Evolutionary conservation across 2,113 vertebrate genomes (phyloP), one percentile per base, ranked within the genome.

Genomic region (Tichodroma muraria): DNA sequence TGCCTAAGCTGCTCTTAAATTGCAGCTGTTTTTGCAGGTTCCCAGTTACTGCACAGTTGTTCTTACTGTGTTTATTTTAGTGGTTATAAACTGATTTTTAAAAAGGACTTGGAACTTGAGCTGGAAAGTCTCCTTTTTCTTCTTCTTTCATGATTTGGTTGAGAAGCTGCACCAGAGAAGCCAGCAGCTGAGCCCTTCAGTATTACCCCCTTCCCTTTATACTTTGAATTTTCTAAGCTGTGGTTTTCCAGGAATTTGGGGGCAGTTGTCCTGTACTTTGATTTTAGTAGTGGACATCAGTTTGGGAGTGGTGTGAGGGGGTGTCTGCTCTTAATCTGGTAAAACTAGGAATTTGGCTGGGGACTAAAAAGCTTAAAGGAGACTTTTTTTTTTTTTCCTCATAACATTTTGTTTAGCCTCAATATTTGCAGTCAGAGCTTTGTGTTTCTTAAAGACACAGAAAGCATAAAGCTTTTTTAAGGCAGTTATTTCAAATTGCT

Each of bases 11-110:
- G 83, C 73, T 87, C 80, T 89, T 76, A 49, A 86, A 49, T 65
- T 92, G 78, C 93, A 94, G 91, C 89, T 95, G 94, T 30, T 96
- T 92, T 49, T 96, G 95, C 89, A 97, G 95, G 96, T 94, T 95
- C 94, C 84, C 70, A 64, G 47, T 92, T 92, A 89, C 78, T 89
- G 94, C 89, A 91, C 70, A 80, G 89, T 97, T 94, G 93, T 94
- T 95, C 91, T 94, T 89, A 85, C 78, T 80, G 70, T 92, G 91
- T 94, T 95, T 94, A 87, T 94, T 96, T 94, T 95, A 94, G 89
- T 94, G 89, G 89, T 91, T 93, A 92, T 94, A 94, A 93, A 94
- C 94, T 59, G 95, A 91, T 95, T 96, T 96, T 93, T 96, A 79
- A 92, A 65, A 94, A 91, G 75, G 87, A 92, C 50, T 83, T 93